These are phyloP conservation scores for Datnioides undecimradiatus DNA, from an alignment of 2,113 vertebrate genomes.

Conservation along the genomic window DNA sequence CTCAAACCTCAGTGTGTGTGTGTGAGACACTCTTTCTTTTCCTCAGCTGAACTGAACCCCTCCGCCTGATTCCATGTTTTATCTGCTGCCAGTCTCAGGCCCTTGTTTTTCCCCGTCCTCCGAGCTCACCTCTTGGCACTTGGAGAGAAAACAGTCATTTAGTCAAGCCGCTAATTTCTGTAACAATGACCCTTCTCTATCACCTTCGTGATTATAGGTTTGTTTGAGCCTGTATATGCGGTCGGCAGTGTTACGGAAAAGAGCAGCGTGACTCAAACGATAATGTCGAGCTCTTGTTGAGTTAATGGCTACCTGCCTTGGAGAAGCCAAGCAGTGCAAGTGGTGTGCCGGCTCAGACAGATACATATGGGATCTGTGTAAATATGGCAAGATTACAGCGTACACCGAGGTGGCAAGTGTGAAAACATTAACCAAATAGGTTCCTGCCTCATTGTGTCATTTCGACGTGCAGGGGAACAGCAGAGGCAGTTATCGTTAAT, in stretches of 20 bases:
- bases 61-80: conserved; percentile 22
- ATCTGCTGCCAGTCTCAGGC: neutral
- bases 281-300: conserved; percentile 46
- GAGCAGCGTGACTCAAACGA: conserved; percentile 45
- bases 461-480: neutral
- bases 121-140: conserved; percentile 33
- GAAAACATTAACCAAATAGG: conserved; percentile 27
- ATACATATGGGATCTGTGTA: neutral
- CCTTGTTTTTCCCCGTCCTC: neutral
- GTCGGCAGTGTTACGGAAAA: neutral
- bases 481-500: neutral
- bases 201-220: conserved; percentile 63
- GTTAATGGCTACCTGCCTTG: conserved; percentile 63
- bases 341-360: neutral
- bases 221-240: neutral
- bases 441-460: neutral
- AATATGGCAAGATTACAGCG: conserved; percentile 1
- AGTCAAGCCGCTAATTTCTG: conserved; percentile 60
- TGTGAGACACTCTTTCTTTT: neutral
- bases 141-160: conserved; percentile 67
- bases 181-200: conserved; percentile 38
- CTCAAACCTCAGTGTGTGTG: neutral
- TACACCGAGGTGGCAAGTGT: neutral
- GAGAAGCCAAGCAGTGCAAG: conserved; percentile 14
- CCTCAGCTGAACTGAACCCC: neutral